These are phyloP conservation scores for Trichosurus vulpecula DNA, from an alignment of 2,797 vertebrate genomes.

Conservation along the genomic window DNA sequence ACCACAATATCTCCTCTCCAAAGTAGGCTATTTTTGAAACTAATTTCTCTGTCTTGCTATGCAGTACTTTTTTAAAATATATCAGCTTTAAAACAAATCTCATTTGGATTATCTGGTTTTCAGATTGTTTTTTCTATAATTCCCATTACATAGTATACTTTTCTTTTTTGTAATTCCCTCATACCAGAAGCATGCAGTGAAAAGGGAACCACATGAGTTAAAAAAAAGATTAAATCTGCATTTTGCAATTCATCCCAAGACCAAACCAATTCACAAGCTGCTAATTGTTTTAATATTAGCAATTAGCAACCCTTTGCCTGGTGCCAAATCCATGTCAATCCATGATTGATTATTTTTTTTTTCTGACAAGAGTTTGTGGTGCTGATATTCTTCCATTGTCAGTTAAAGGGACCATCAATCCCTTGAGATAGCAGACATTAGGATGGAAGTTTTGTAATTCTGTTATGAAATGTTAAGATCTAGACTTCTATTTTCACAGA, in stretches of 20 bases:
- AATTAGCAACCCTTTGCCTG: not conserved
- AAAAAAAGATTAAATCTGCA: not conserved
- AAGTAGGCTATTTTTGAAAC: not conserved
- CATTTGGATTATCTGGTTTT: not conserved
- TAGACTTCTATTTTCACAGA: not conserved
- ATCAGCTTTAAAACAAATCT: not conserved
- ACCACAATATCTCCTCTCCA: not conserved
- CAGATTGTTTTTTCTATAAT: not conserved
- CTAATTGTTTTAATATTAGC: not conserved
- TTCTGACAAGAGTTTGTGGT: not conserved
- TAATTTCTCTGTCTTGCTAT: not conserved
- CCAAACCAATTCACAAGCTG: not conserved
- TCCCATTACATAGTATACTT: not conserved
- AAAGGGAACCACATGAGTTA: not conserved
- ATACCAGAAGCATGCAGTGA: not conserved
- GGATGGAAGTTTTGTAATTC: slow-evolving; percentile 14
- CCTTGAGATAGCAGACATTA: not conserved
- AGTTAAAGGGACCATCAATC: not conserved
- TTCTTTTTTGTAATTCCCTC: not conserved
- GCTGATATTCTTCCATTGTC: not conserved
- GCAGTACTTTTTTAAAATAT: not conserved
- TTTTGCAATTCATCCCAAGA: not conserved
- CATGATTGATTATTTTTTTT: slow-evolving; percentile 11
- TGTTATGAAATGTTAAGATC: slow-evolving; percentile 1
- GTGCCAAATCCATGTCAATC: not conserved